Percentiles rank a stretch among this genome's conserved stretches.
phyloP scores from a whole-genome alignment of 2,888 invertebrate species.

The Dascillus cervinus region DNA sequence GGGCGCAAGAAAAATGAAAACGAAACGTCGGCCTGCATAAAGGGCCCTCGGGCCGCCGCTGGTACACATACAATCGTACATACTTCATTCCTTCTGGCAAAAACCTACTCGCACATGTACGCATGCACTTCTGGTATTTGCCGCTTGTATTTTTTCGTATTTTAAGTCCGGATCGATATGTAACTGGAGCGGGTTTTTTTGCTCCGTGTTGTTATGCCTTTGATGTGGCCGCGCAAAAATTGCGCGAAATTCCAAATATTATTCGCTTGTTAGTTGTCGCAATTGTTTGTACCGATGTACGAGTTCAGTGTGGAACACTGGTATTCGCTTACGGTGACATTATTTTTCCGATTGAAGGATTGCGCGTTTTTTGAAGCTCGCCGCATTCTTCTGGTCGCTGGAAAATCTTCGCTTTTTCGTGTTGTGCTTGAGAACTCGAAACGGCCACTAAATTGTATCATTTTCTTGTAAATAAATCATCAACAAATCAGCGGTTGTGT shows the following conservation, averaged over 20 bases:
- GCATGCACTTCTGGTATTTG: conserved; percentile 38
- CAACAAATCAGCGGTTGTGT: too few relatives aligned
- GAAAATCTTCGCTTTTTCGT: too few relatives aligned
- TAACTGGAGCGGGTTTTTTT: conserved; percentile 41
- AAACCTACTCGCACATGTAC: conserved; percentile 35
- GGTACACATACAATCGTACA: conserved; percentile 27
- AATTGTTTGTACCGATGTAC: conserved; percentile 16
- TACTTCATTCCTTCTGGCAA: conserved; percentile 35
- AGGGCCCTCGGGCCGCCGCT: conserved; percentile 7
- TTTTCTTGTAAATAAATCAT: too few relatives aligned
- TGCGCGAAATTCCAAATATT: conserved; percentile 46
- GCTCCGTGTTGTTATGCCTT: conserved; percentile 31
- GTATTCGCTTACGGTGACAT: too few relatives aligned
- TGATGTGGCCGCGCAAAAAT: conserved; percentile 44
- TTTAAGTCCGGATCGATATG: conserved; percentile 37
- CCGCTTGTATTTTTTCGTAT: conserved; percentile 30
- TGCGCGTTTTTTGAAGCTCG: too few relatives aligned
- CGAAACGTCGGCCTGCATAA: not conserved
- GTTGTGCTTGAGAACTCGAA: too few relatives aligned
- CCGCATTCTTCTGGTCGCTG: too few relatives aligned
- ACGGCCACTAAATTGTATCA: too few relatives aligned
- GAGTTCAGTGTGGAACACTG: too few relatives aligned
- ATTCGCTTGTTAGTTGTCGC: conserved; percentile 41
- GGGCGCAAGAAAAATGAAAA: too few relatives aligned
- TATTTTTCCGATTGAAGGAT: too few relatives aligned